Conservation (phyloP, 2,888 invertebrate species). For the Eugnorisma glareosa region DNA sequence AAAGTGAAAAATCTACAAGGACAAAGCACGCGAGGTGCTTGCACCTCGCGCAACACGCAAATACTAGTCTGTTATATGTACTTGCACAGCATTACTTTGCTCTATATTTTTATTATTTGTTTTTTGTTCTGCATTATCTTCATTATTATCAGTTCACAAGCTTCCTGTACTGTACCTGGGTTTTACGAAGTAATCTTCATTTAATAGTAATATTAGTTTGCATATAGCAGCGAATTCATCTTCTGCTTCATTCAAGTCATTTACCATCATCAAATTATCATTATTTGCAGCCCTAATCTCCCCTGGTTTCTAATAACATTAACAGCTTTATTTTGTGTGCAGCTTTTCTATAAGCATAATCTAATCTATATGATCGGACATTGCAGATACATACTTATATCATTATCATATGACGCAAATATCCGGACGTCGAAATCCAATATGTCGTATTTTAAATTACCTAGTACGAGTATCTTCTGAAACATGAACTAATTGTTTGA, state of each 20-base stretch:
- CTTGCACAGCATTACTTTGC: conserved; percentile 8
- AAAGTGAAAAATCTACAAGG: too few species aligned
- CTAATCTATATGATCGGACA: not conserved
- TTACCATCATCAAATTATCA: not conserved
- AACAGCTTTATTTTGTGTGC: not conserved
- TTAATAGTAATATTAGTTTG: not conserved
- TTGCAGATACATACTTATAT: not conserved
- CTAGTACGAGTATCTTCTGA: not conserved
- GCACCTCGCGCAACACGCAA: too few species aligned
- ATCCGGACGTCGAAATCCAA: not conserved
- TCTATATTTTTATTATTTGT: conserved; percentile 13
- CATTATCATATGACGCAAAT: not conserved
- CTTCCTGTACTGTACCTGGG: not conserved
- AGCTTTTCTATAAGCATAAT: not conserved
- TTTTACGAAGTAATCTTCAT: not conserved
- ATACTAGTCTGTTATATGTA: too few species aligned
- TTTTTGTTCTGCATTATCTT: not conserved
- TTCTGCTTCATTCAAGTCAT: not conserved
- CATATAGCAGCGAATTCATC: too few species aligned
- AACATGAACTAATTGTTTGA: conserved; percentile 17
- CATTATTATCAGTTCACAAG: not conserved
- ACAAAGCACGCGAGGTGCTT: too few species aligned
- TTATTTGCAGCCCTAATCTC: not conserved
- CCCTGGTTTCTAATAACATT: not conserved
- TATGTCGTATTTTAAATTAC: not conserved